Evolutionary conservation across 2,888 invertebrate species (phyloP), one percentile per base, ranked within the genome.

Genomic region (Autographa gamma): DNA sequence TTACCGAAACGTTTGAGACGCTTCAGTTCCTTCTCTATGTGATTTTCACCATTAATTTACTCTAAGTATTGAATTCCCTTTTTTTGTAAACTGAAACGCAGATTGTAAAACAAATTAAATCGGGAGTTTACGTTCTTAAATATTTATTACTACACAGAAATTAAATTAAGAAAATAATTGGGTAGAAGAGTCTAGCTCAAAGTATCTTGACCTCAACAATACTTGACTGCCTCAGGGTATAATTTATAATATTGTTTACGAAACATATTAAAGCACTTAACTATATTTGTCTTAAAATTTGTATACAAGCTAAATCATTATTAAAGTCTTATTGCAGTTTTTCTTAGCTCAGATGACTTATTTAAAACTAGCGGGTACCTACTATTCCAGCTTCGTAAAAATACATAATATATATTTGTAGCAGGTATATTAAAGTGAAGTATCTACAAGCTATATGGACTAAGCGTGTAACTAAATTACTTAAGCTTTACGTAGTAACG

Each of bases 1-100:
- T 93, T 90, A 92, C 91, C 88, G 88, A 91, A 93, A 90, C 88
- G 90, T 90, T 90, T 91, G 85, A 84, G 88, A 90, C 86, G 86
- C 87, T 92, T 90, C 84, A 83, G 82, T 85, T 83, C 84, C 63
- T 85, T 84, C 82, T 87, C 86, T 86, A 83, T 89, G 87, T 87
- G 87, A 86, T 87, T 89, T 89, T 90, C 86, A 85, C 88, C 88
- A 86, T 89, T 89, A 90, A 89, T 89, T 89, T 84, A 80, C 81
- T 86, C 86, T 86, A 88, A 84, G 87, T 71, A 54, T 77, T 77
- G 67, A 58, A 68, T 80, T 76, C 63, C 66, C 72, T 58, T 62
- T 76, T n/a, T 64, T 71, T 43, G 66, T 73, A 67, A 71, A 52
- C 63, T 65, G 56, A 76, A 73, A 74, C 66, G 69, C 43, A 67